These are phyloP conservation scores for Drosophila nasuta DNA, from an alignment of 1,140 invertebrate species.

Conservation along the genomic window DNA sequence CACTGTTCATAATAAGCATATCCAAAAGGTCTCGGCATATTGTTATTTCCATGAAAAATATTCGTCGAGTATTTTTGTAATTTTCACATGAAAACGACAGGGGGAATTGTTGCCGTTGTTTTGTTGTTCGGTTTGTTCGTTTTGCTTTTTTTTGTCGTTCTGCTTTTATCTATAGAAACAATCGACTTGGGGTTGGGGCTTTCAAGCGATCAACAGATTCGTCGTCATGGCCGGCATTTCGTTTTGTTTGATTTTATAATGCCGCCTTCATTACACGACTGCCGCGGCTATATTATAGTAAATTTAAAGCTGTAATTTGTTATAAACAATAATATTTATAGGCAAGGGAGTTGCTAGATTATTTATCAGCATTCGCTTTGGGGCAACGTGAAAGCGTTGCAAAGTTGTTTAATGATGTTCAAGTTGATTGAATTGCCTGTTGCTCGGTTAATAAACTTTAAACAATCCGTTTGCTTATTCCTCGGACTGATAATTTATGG, in stretches of 20 bases:
- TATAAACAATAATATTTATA: constrained; percentile 16
- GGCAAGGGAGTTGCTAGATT: background rate
- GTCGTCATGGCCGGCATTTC: constrained; percentile 5
- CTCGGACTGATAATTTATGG: background rate
- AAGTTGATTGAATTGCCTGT: background rate
- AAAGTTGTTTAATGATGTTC: background rate
- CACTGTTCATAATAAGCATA: constrained; percentile 23
- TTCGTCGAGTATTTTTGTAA: constrained; percentile 6
- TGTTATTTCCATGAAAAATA: constrained; percentile 33
- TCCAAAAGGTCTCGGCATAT: constrained; percentile 9
- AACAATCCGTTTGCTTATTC: background rate
- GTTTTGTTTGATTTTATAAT: constrained; percentile 14
- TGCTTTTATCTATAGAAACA: constrained; percentile 5
- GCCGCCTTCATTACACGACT: constrained; percentile 1
- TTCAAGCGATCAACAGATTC: constrained; percentile 7
- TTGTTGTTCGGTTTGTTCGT: background rate
- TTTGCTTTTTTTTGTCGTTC: constrained; percentile 5
- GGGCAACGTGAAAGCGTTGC: background rate
- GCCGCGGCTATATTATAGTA: background rate
- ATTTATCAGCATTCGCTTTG: constrained; percentile 1
- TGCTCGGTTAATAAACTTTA: background rate
- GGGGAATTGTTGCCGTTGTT: background rate
- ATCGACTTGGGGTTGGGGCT: background rate
- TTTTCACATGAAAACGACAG: constrained; percentile 12
- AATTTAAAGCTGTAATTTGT: background rate